These are phyloP conservation scores for Leptopilina clavipes DNA, from an alignment of 1,140 invertebrate genomes.

Conservation along the genomic window DNA sequence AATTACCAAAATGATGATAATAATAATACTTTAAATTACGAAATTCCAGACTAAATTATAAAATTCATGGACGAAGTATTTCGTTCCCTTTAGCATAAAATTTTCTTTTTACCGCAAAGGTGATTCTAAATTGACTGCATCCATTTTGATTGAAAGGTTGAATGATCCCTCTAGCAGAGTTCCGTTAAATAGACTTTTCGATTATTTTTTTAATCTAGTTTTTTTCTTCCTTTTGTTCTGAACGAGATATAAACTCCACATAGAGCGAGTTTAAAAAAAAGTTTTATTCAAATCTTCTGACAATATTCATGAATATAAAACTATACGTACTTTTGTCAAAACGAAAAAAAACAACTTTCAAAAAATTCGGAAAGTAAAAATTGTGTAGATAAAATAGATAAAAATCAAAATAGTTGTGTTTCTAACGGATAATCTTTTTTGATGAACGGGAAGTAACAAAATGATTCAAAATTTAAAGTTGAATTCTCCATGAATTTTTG, in stretches of 20 bases:
- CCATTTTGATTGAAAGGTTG: constrained; percentile 15
- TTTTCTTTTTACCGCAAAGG: constrained; percentile 12
- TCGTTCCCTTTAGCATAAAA: neutral
- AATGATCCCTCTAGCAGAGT: neutral
- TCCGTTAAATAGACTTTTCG: constrained; percentile 20
- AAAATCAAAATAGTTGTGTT: no score
- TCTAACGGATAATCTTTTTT: no score
- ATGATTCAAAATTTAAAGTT: no score
- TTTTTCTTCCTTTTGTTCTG: neutral
- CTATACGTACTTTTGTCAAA: neutral
- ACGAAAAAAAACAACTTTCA: neutral
- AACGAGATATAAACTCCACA: neutral
- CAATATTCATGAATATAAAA: constrained; percentile 6
- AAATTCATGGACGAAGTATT: neutral
- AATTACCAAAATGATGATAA: no score
- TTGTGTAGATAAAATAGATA: no score
- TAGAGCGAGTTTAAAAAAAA: constrained; percentile 5
- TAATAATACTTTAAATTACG: neutral
- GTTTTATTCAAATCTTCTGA: constrained; percentile 8
- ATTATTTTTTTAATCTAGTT: constrained; percentile 14
- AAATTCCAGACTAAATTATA: neutral
- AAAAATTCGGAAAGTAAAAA: neutral
- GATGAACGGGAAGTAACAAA: no score
- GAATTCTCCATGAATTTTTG: no score
- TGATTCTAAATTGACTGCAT: constrained; percentile 10